Evolutionary conservation across 2,888 invertebrate species (phyloP), one percentile per base, ranked within the genome.

Genomic region (Andricus quercusramuli): DNA sequence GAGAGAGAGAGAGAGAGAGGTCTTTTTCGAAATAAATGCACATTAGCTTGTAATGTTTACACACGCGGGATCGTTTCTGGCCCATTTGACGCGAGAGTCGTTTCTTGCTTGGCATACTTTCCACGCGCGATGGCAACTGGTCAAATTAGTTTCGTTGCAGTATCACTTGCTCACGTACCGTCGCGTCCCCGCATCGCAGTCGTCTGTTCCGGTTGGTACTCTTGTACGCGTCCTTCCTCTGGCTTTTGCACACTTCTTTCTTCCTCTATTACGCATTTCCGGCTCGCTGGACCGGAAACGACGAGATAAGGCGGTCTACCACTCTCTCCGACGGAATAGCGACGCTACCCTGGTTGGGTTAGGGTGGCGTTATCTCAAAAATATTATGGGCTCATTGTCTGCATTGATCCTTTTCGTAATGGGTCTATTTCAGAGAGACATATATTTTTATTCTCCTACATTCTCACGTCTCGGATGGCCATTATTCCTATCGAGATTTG

Each of bases 221-320:
- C 59, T 84, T 86, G 86, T 85, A 87, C 86, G 87, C 85, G 83
- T 80, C 82, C 81, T 80, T 81, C 85, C 84, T 79, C 83, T 76
- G 83, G 82, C 83, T 85, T 82, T 77, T 80, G 83, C 84, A 79
- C 82, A 83, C 82, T 89, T 86, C 87, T 89, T 88, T 88, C 88
- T 88, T 86, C 90, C 88, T 89, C 90, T 91, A 91, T 91, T 92
- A 92, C 92, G 92, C 92, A 92, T 92, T 93, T 93, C 92, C 93
- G 90, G 90, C 85, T 90, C 93, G 90, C 85, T 92, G 92, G 91
- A 92, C 92, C 92, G 92, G 92, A 93, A 93, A 92, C 92, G 88
- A 88, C 89, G 90, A 92, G 93, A 93, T 93, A 93, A 93, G 93
- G 90, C 88, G 84, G 83, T 84, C 82, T 82, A 80, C 82, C 82